A percentile compares a stretch with the other conserved stretches of the same genome.
Conservation (phyloP, 2,888 invertebrate species). For the Calameuta idolon region DNA sequence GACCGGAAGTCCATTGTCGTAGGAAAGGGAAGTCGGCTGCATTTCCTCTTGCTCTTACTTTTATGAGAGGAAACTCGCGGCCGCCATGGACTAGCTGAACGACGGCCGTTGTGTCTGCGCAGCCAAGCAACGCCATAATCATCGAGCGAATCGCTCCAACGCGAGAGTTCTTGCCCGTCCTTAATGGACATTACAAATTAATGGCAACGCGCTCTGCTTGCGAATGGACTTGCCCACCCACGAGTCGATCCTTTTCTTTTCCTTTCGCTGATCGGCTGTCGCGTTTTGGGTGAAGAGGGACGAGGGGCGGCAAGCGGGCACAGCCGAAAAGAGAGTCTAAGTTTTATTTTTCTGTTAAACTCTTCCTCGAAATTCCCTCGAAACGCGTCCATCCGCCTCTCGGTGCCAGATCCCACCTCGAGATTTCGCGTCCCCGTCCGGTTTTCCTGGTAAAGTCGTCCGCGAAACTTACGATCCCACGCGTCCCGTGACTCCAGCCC, state of each 20-base stretch:
- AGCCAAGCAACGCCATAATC: slow-evolving; percentile 3
- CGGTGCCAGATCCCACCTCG: not conserved
- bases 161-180: slow-evolving; percentile 10
- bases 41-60: not conserved
- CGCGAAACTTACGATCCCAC: not conserved
- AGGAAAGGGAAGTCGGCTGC: not conserved
- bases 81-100: not conserved
- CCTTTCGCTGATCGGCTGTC: not conserved
- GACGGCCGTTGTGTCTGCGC: slow-evolving; percentile 8
- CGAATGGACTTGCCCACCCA: not conserved
- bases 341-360: not conserved
- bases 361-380: not conserved
- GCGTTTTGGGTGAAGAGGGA: too few relatives aligned
- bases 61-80: not conserved
- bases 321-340: not conserved
- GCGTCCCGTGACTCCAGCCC: not conserved
- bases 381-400: not conserved
- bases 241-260: not conserved
- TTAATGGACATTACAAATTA: slow-evolving; percentile 12
- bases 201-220: not conserved
- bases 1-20: not conserved
- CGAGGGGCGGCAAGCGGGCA: too few relatives aligned
- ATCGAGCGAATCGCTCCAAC: slow-evolving; percentile 1
- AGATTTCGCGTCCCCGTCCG: not conserved
- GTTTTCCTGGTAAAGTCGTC: not conserved